A percentile compares a stretch with the other conserved stretches of the same genome.
These are phyloP conservation scores for Pteropus alecto DNA, from an alignment of 2,113 vertebrate genomes.

Conservation along the genomic window DNA sequence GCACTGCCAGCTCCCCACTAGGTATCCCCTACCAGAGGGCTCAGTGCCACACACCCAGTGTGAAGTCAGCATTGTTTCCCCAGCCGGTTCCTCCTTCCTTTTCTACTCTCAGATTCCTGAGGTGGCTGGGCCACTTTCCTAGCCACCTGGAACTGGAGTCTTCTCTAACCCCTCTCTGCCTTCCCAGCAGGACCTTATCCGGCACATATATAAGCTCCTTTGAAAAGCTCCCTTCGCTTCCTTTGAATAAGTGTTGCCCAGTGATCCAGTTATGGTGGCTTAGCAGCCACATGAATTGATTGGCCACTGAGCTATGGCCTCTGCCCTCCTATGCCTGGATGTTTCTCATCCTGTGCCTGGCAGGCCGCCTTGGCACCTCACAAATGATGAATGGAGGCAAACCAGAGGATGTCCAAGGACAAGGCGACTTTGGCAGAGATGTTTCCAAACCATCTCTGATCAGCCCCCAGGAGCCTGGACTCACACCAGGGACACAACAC, in stretches of 20 bases:
- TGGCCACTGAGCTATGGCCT: background rate
- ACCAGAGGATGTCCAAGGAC: background rate
- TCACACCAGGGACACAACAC: background rate
- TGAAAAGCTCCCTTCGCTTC: background rate
- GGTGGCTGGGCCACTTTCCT: background rate
- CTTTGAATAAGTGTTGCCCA: background rate
- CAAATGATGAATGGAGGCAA: background rate
- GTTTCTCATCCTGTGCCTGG: background rate
- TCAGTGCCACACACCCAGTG: accelerated
- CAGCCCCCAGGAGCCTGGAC: background rate
- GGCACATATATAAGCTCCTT: background rate
- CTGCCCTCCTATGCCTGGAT: too few relatives aligned
- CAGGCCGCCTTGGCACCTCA: background rate
- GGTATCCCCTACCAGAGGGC: background rate
- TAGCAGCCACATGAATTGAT: background rate
- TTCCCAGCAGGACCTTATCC: background rate
- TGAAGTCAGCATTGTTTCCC: background rate
- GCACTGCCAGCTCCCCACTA: background rate
- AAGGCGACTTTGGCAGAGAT: background rate
- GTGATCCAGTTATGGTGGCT: background rate
- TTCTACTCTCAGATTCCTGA: background rate
- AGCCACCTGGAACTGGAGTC: background rate
- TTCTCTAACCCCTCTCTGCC: background rate
- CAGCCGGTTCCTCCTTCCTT: background rate
- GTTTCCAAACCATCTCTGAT: background rate